phyloP scores from a whole-genome alignment of 2,888 invertebrate genomes.

The Cryptocheilus praepositus region DNA sequence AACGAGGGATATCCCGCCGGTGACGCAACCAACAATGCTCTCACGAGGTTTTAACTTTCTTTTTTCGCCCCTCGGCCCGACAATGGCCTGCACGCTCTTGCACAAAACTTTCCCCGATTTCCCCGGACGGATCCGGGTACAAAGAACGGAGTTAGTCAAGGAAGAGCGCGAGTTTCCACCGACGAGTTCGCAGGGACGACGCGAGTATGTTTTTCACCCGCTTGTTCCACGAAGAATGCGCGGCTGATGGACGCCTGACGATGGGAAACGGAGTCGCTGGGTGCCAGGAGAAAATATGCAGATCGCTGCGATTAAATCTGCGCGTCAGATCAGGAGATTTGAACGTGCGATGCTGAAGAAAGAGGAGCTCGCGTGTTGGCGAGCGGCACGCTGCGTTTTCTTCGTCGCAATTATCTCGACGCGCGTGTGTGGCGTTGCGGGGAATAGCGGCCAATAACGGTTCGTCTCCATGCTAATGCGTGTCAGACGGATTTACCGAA shows the following conservation, averaged over 20 bases:
- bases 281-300: neutral
- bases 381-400: too few species aligned
- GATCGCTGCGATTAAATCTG: neutral
- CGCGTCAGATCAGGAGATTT: too few species aligned
- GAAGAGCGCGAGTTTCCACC: conserved; percentile 11
- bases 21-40: conserved; percentile 72
- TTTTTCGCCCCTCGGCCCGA: conserved; percentile 55
- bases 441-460: too few species aligned
- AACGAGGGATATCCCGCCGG: conserved; percentile 47
- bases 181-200: conserved; percentile 9
- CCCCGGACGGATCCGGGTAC: conserved; percentile 41
- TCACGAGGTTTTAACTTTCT: conserved; percentile 67
- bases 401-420: too few species aligned
- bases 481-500: neutral
- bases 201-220: conserved; percentile 7
- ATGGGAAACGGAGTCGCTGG: neutral
- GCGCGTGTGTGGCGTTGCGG: too few species aligned
- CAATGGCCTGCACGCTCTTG: conserved; percentile 61
- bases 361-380: too few species aligned
- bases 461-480: too few species aligned
- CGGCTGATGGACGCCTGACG: too few species aligned
- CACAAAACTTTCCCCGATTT: conserved; percentile 72
- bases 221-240: neutral
- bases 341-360: too few species aligned
- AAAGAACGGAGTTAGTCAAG: conserved; percentile 35